Evolutionary conservation across 2,888 invertebrate genomes (phyloP), one percentile per base, ranked within the genome.

Genomic region (Aphidoletes aphidimyza): DNA sequence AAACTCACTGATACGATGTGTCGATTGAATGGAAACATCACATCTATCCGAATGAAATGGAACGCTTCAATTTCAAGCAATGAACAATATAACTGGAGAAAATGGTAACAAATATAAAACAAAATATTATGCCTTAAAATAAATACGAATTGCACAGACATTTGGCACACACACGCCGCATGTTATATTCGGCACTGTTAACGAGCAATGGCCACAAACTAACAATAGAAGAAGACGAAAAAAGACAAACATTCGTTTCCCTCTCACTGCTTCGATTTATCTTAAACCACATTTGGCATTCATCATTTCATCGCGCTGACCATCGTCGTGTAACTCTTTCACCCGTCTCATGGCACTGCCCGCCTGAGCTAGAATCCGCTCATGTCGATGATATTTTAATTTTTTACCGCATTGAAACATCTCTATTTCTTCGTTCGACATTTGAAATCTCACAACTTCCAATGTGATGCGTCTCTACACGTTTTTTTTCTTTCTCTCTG

Each of bases 271-370:
- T 81, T 81, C 81, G 81, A 59, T 22, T 81, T 37, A 81, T 81
- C 81, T 81, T 81, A 37, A n/a, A 81, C 81, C 81, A 37, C 81
- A 81, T 81, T 81, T 81, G 81, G 81, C 81, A 81, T 81, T 81
- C n/a, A 81, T 81, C 81, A 81, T 81, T 81, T 81, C 81, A 81
- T 81, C 81, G 37, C 36, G 0, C 34, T 14, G 36, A n/a, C n/a
- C n/a, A n/a, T n/a, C n/a, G n/a, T n/a, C n/a, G n/a, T n/a, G n/a
- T n/a, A n/a, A n/a, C 34, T 69, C 36, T 34, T 30, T 69, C 69
- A 37, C 3, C n/a, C n/a, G n/a, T n/a, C n/a, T n/a, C n/a, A n/a
- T n/a, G n/a, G n/a, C n/a, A n/a, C n/a, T n/a, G n/a, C n/a, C n/a
- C n/a, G n/a, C n/a, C n/a, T n/a, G n/a, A n/a, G n/a, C n/a, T n/a